phyloP scores from a whole-genome alignment of 1,140 invertebrate genomes.

The Plectus sambesii region DNA sequence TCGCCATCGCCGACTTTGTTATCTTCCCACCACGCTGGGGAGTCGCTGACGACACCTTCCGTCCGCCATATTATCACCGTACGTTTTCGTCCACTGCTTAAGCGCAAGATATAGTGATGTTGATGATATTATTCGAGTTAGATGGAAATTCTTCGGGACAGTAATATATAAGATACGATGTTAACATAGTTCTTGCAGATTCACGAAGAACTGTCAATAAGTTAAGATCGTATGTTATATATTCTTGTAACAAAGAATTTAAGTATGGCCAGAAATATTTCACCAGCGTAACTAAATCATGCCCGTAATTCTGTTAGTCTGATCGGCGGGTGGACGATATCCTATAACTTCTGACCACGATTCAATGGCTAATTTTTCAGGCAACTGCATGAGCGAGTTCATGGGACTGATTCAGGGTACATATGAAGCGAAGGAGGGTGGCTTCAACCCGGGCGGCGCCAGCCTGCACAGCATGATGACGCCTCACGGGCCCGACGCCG shows the following conservation, averaged over 20 bases:
- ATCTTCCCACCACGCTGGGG: slow-evolving; percentile 97
- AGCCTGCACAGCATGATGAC: slow-evolving; percentile 87
- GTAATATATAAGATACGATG: no score
- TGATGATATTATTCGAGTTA: no score
- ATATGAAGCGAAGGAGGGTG: slow-evolving; percentile 86
- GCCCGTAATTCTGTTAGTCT: no score
- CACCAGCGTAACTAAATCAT: slow-evolving; percentile 18
- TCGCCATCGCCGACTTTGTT: slow-evolving; percentile 93
- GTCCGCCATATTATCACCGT: slow-evolving; percentile 93
- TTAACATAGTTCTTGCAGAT: no score
- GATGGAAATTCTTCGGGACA: no score
- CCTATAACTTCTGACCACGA: slow-evolving; percentile 13
- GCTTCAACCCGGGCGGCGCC: slow-evolving; percentile 73
- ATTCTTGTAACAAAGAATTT: slow-evolving; percentile 9
- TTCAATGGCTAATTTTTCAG: slow-evolving; percentile 50
- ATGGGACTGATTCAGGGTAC: slow-evolving; percentile 88
- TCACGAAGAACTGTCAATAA: no score
- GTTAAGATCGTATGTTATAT: no score
- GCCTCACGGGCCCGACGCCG: slow-evolving; percentile 81
- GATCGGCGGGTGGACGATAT: no score
- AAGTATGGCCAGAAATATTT: slow-evolving; percentile 12
- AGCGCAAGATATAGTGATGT: no score
- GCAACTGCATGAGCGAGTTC: slow-evolving; percentile 98
- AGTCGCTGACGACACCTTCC: slow-evolving; percentile 87
- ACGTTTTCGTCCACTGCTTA: no score